Base-by-base conservation (phyloP, 2,888 invertebrate species). In the Mythimna pallens region DNA sequence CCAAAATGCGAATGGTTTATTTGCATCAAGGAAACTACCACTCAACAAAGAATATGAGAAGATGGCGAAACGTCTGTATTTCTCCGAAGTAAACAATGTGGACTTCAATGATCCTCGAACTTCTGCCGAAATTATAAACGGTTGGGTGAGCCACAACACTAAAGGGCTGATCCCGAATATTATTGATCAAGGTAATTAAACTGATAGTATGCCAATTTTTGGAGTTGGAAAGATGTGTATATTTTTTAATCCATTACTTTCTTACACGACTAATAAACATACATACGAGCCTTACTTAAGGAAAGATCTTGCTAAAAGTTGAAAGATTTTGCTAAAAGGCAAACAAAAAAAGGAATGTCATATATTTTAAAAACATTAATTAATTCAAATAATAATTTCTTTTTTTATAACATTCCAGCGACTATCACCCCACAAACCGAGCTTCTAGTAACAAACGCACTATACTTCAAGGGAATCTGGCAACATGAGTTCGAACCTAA, bases 401-500 rank as follows among this genome's bases (percentile, higher is more conserved):
- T 65, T 8, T 12, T 69, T 58, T 55, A 5, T 54, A 9, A n/a
- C 3, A 34, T 83, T 81, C 3, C 90, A 97, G 97, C 88, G 9
- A 92, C 93, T 61, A 88, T 97, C 17, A 90, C 91, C 36, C 90
- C 96, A 0, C 90, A 96, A 7, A 94, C 97, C 0, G 94, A 96
- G 64, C 88, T 97, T 59, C 68, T 98, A 0, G 84, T 98, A 22
- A 94, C 97, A 0, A 98, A 97, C 80, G 97, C 97, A 0, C 86
- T 98, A 14, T 97, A 97, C 91, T 98, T 98, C 93, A 97, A 97
- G 89, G 97, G 97, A 58, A 88, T 89, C 2, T 98, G 98, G 98
- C 90, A 95, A 68, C 90, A 95, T 34, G 89, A 96, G 1, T 98
- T 98, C 85, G 94, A 97, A 84, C 90, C 92, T 17, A 90, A 88